Evolutionary conservation across 2,888 invertebrate species (phyloP).

Genomic region (Disparrhopalites patrizii): DNA sequence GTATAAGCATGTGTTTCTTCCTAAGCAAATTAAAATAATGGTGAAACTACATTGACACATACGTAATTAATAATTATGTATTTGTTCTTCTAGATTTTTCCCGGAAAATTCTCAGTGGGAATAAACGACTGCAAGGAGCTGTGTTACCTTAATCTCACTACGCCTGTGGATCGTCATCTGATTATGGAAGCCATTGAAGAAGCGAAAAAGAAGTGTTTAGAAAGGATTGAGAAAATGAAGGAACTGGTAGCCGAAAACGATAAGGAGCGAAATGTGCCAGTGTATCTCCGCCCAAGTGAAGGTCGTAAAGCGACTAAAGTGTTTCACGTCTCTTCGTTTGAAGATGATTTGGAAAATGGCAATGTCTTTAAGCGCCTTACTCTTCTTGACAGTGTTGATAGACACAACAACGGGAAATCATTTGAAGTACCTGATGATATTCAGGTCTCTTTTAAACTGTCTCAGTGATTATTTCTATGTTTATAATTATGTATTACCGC

Average conservation of each 20-base stretch:
- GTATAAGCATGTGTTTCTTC: too few species aligned
- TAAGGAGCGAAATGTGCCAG: conserved; percentile 17
- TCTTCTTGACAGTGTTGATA: too few species aligned
- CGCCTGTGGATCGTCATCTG: conserved; percentile 34
- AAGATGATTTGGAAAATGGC: not conserved
- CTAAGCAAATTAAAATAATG: too few species aligned
- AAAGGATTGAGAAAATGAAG: conserved; percentile 39
- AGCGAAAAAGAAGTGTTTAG: conserved; percentile 39
- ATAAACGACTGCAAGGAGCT: conserved; percentile 45
- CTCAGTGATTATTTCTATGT: too few species aligned
- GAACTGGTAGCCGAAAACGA: conserved; percentile 26
- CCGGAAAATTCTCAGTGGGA: conserved; percentile 42
- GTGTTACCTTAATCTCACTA: conserved; percentile 42
- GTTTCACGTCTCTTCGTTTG: conserved; percentile 1
- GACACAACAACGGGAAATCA: too few species aligned
- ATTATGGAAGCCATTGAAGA: conserved; percentile 36
- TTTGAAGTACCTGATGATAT: too few species aligned
- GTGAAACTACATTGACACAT: too few species aligned
- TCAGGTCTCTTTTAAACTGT: too few species aligned
- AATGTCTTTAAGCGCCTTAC: not conserved
- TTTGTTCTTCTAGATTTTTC: conserved; percentile 36
- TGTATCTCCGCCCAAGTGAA: conserved; percentile 5
- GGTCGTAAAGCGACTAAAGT: not conserved
- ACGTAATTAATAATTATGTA: too few species aligned
- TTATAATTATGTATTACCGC: too few species aligned